phyloP scores from a whole-genome alignment of 1,140 invertebrate species.

The Sarcophaga peregrina region DNA sequence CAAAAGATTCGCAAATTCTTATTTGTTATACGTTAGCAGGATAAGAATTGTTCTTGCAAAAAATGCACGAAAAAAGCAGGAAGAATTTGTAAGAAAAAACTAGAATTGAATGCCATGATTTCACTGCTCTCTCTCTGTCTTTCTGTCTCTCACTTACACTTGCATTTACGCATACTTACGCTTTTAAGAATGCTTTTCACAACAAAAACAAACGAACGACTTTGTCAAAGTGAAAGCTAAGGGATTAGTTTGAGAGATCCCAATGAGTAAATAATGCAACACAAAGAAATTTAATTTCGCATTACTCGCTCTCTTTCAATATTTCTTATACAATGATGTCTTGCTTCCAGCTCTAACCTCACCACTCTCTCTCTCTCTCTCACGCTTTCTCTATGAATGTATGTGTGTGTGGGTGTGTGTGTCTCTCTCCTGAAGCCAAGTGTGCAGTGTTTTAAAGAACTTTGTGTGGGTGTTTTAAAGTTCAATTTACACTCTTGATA shows the following conservation, averaged over 20 bases:
- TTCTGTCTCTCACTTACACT: not conserved
- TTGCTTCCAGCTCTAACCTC: too few relatives aligned
- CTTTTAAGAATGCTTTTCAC: not conserved
- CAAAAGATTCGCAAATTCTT: conserved; percentile 31
- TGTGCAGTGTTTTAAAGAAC: not conserved
- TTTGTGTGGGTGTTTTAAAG: not conserved
- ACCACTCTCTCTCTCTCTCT: not conserved
- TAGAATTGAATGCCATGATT: too few relatives aligned
- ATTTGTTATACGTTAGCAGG: conserved; percentile 35
- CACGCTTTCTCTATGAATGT: not conserved
- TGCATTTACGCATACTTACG: not conserved
- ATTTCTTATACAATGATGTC: not conserved
- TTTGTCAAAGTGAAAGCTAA: conserved; percentile 45
- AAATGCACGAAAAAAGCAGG: not conserved
- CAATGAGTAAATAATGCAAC: conserved; percentile 48
- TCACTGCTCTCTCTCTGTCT: too few relatives aligned
- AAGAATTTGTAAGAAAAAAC: too few relatives aligned
- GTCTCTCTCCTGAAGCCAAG: not conserved
- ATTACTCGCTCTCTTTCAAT: conserved; percentile 35
- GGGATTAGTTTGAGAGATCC: conserved; percentile 44
- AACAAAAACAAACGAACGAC: not conserved
- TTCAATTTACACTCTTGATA: not conserved
- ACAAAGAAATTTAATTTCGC: conserved; percentile 47
- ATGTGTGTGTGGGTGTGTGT: not conserved
- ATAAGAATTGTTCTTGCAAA: conserved; percentile 12